phyloP scores from a whole-genome alignment of 1,140 invertebrate genomes.

The Zaprionus nigranus region DNA sequence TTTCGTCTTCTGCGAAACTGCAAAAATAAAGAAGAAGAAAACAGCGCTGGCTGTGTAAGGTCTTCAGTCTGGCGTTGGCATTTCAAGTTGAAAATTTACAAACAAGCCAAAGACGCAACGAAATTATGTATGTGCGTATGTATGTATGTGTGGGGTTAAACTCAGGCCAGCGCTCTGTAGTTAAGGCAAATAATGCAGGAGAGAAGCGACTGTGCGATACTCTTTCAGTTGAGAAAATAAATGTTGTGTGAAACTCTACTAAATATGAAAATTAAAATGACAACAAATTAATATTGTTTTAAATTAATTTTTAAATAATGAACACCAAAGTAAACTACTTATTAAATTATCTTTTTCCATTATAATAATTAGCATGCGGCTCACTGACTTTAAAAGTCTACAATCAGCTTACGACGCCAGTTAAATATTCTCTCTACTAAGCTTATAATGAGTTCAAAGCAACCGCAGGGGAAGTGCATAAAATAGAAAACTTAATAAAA shows the following conservation, averaged over 20 bases:
- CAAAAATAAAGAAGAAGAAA: constrained; percentile 40
- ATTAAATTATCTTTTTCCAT: neutral
- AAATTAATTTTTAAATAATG: neutral
- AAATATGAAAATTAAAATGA: neutral
- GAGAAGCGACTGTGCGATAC: neutral
- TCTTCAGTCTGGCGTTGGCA: constrained; percentile 57
- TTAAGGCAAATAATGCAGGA: neutral
- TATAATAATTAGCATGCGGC: neutral
- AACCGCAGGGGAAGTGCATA: constrained; percentile 22
- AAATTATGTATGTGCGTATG: constrained; percentile 41
- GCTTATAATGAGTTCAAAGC: neutral
- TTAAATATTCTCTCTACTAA: neutral
- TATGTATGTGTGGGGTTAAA: constrained; percentile 24
- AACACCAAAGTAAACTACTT: neutral
- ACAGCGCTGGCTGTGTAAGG: constrained; percentile 48
- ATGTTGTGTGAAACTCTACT: neutral
- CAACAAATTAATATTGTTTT: neutral
- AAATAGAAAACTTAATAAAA: constrained; percentile 56
- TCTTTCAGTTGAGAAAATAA: neutral
- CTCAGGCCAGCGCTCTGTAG: constrained; percentile 4
- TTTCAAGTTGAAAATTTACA: constrained; percentile 78
- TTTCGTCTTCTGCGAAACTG: neutral
- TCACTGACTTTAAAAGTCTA: neutral
- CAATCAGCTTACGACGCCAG: neutral
- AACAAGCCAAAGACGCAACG: constrained; percentile 62